These are phyloP conservation scores for Zootermopsis nevadensis DNA, from an alignment of 2,888 invertebrate species.

Conservation along the genomic window DNA sequence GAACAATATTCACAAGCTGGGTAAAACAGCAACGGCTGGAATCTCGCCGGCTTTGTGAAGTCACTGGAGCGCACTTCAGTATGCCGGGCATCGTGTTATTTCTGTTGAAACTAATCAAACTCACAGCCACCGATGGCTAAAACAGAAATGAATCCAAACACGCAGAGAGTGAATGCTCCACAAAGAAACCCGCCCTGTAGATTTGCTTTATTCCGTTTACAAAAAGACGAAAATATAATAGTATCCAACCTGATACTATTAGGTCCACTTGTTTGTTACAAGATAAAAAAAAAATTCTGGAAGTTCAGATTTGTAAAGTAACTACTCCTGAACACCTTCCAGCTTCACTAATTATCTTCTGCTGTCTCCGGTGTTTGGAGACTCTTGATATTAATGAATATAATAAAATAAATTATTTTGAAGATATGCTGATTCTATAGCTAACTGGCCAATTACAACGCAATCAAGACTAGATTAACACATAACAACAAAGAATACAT, in stretches of 20 bases:
- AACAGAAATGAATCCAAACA: conserved; percentile 29
- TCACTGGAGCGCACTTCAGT: conserved; percentile 15
- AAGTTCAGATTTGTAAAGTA: background rate
- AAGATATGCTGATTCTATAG: no score
- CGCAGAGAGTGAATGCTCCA: background rate
- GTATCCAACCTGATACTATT: background rate
- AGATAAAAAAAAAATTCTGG: background rate
- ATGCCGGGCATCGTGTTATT: background rate
- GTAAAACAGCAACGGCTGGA: conserved; percentile 6
- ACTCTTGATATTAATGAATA: no score
- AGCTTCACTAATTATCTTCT: no score
- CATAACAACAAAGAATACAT: no score
- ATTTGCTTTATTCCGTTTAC: background rate
- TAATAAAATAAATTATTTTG: no score
- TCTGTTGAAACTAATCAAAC: conserved; percentile 36
- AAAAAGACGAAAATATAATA: conserved; percentile 13
- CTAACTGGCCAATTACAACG: no score
- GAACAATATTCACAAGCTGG: conserved; percentile 26
- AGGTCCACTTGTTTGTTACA: background rate
- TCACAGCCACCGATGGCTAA: background rate
- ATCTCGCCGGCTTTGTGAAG: conserved; percentile 31
- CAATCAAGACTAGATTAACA: no score
- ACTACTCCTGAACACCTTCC: background rate
- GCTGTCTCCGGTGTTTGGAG: no score
- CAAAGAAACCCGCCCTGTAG: conserved; percentile 21